These are phyloP conservation scores for Calyptomena viridis DNA, from an alignment of 2,113 vertebrate genomes.

Conservation along the genomic window DNA sequence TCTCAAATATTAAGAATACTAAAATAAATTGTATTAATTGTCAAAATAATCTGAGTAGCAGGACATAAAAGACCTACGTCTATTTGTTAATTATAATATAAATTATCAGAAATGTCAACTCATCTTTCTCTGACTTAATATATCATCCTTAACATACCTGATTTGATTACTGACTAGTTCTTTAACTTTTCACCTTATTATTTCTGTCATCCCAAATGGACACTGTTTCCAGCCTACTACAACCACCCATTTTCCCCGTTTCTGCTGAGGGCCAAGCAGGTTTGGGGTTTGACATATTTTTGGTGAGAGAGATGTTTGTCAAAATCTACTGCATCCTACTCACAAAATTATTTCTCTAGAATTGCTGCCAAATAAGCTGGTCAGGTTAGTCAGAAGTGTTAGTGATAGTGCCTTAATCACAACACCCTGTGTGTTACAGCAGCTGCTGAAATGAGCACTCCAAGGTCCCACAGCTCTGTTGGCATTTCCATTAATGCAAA, in stretches of 20 bases:
- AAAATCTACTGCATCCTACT: constrained; percentile 23
- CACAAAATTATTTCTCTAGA: constrained; percentile 7
- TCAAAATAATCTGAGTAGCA: not conserved
- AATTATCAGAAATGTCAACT: not conserved
- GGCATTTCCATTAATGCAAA: not conserved
- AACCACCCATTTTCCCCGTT: not conserved
- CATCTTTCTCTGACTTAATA: not conserved
- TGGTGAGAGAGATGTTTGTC: not conserved
- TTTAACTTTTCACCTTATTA: not conserved
- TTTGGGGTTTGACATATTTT: not conserved
- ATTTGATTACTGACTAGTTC: not conserved
- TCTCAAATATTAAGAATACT: not conserved
- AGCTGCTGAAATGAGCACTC: not conserved
- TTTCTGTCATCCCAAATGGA: not conserved
- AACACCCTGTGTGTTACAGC: not conserved
- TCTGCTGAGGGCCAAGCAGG: not conserved
- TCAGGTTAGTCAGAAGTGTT: not conserved
- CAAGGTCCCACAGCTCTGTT: not conserved
- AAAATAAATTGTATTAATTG: not conserved
- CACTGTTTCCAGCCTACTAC: not conserved
- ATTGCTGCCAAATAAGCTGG: constrained; percentile 2
- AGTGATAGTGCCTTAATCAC: constrained; percentile 30
- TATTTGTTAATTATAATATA: not conserved
- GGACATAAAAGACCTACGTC: not conserved
- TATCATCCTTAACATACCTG: not conserved